Evolutionary conservation across 1,140 invertebrate genomes (phyloP), one percentile per base, ranked within the genome.

Genomic region (Brachionus asplanchnoidis): DNA sequence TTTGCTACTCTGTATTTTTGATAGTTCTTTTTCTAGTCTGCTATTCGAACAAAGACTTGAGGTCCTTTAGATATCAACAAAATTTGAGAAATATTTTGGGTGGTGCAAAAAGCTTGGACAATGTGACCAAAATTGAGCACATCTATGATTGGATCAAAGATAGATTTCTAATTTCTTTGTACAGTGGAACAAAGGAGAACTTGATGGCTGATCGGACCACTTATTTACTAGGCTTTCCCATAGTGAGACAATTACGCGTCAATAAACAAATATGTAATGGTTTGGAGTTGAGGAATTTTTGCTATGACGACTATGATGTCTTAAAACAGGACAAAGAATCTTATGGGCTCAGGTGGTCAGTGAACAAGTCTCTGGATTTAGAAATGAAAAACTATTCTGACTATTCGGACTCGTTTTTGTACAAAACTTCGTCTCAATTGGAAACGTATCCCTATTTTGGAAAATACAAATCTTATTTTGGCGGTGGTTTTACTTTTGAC

Each of bases 401-500:
- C 0, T 73, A 23, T 4, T 20, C 36, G 46, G 17, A 53, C n/a
- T 14, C 11, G 32, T 80, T 80, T 53, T 36, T 8, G 14, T 53
- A 80, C 23, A 53, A 32, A n/a, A 12, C 7, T 12, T 86, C 20
- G 83, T 85, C 14, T 86, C 89, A 3, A 85, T 83, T 17, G 87
- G 87, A 91, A 70, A 89, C 91, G 5, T 88, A 89, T 53, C 91
- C 91, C 0, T 91, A 90, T 86, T 87, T 87, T 85, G 91, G 91
- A 5, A 86, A 87, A 12, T 86, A 90, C 60, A 88, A 87, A 60
- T 82, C 90, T 4, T 92, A 92, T 86, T 86, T 88, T 36, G 92
- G 92, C 1, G 92, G 92, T 36, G 92, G 92, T 0, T 92, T 92
- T 86, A 87, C 92, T 7, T 87, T 91, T 0, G 46, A 53, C 1